A percentile compares a stretch with the other conserved stretches of the same genome.
Conservation (phyloP, 2,888 invertebrate species). For the Pheosia tremula region DNA sequence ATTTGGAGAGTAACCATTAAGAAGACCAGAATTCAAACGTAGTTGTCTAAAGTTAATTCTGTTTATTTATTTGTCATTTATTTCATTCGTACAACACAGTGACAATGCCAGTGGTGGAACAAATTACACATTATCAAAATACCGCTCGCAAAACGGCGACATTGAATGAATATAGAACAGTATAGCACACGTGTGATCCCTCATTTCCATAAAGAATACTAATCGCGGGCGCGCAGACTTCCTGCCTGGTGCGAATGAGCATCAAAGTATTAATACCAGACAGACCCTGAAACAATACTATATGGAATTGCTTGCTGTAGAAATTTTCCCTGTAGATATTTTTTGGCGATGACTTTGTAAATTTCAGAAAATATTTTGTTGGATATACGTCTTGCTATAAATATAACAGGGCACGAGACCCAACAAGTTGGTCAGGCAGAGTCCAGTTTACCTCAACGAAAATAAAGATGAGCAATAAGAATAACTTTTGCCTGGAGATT, state of each 20-base stretch:
- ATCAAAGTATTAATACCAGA: neutral
- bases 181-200: neutral
- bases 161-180: constrained; percentile 1
- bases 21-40: too few species aligned
- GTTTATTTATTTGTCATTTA: neutral
- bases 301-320: neutral
- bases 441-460: neutral
- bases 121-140: neutral
- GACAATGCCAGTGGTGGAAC: neutral
- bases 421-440: too few species aligned
- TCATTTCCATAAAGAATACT: constrained; percentile 7
- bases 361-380: neutral
- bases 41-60: too few species aligned
- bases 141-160: neutral
- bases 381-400: too few species aligned
- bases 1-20: too few species aligned
- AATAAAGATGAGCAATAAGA: neutral
- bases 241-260: constrained; percentile 1
- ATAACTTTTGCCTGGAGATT: neutral
- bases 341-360: neutral
- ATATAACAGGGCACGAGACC: too few species aligned
- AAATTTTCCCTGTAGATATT: too few species aligned
- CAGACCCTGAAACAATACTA: constrained; percentile 11
- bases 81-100: neutral
- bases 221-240: neutral